These are phyloP conservation scores for Argynnis bischoffii DNA, from an alignment of 2,888 invertebrate species.

Conservation along the genomic window DNA sequence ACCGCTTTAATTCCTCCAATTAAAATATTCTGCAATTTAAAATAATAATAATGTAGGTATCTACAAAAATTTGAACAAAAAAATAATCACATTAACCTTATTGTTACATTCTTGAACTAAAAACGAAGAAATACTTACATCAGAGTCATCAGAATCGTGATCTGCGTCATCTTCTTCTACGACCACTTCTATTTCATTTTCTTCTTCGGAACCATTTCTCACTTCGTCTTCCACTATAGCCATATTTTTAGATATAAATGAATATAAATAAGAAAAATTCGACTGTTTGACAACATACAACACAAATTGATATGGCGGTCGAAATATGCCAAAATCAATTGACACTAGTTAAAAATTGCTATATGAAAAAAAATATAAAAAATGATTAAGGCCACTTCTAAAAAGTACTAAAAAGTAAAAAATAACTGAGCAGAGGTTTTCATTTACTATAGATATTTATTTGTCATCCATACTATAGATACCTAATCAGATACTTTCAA, in stretches of 20 bases:
- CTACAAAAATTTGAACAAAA: not conserved
- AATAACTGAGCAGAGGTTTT: too few species aligned
- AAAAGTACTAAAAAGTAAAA: too few species aligned
- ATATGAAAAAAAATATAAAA: too few species aligned
- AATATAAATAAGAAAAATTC: slow-evolving; percentile 42
- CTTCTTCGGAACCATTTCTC: slow-evolving; percentile 74
- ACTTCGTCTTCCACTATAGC: slow-evolving; percentile 77
- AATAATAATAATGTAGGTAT: slow-evolving; percentile 1
- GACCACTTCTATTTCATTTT: slow-evolving; percentile 74
- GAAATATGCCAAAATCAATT: slow-evolving; percentile 41
- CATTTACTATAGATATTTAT: too few species aligned
- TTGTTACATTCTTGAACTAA: slow-evolving; percentile 25
- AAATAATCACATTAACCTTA: slow-evolving; percentile 28
- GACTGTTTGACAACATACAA: slow-evolving; percentile 65
- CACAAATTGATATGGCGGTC: slow-evolving; percentile 47
- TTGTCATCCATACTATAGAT: too few species aligned
- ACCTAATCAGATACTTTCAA: too few species aligned
- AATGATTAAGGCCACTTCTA: too few species aligned
- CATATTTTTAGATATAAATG: slow-evolving; percentile 54
- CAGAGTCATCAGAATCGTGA: slow-evolving; percentile 73
- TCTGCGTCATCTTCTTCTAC: slow-evolving; percentile 73
- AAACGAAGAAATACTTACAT: slow-evolving; percentile 55
- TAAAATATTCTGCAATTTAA: too few species aligned
- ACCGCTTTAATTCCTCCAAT: too few species aligned
- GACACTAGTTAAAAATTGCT: slow-evolving; percentile 23